A percentile compares a stretch with the other conserved stretches of the same genome.
Evolutionary conservation across 2,888 invertebrate genomes (phyloP).

Genomic region (Allygus modestus): DNA sequence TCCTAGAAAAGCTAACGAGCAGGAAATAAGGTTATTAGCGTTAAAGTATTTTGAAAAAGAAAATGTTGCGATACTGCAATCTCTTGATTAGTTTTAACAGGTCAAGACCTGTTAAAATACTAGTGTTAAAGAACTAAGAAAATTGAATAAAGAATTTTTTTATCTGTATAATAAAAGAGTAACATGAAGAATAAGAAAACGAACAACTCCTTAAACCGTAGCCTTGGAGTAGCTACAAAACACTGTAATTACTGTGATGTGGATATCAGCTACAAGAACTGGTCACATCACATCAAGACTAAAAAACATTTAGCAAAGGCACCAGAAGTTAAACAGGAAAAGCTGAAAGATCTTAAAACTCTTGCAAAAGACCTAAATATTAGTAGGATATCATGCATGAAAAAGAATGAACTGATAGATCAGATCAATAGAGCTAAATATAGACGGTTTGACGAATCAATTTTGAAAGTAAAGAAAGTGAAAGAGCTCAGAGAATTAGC

Average conservation of each 20-base stretch:
- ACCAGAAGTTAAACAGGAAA: constrained; percentile 7
- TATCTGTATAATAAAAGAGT: background rate
- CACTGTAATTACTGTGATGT: background rate
- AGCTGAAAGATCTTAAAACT: background rate
- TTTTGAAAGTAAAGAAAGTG: background rate
- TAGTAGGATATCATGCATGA: background rate
- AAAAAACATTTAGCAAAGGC: background rate
- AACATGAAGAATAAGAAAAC: background rate
- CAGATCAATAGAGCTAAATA: background rate
- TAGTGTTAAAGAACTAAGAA: background rate
- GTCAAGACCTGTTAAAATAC: too few relatives aligned
- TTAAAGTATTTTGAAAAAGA: too few relatives aligned
- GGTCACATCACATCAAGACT: constrained; percentile 2
- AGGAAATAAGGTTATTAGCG: too few relatives aligned
- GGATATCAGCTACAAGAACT: background rate
- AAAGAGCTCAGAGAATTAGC: background rate
- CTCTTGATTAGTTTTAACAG: too few relatives aligned
- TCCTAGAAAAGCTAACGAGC: too few relatives aligned
- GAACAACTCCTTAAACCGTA: constrained; percentile 5
- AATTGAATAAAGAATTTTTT: background rate
- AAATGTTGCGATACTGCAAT: too few relatives aligned
- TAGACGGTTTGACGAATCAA: background rate
- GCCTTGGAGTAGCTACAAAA: constrained; percentile 9
- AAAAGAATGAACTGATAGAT: background rate
- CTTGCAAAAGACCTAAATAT: background rate